phyloP scores from a whole-genome alignment of 1,140 invertebrate species.

The Anastatus disparis region DNA sequence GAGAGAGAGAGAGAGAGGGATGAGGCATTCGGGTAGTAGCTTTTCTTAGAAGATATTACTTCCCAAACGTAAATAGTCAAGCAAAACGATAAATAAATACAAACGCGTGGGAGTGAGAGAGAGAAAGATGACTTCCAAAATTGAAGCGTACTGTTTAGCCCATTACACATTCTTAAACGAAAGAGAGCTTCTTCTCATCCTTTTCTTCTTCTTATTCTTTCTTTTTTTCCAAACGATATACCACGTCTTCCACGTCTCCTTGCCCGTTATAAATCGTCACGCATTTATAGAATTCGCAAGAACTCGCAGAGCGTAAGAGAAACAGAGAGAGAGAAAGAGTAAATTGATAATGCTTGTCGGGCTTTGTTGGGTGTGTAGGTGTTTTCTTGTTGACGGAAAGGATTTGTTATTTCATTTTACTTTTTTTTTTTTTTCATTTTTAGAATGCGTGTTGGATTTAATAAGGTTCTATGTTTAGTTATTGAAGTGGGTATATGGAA shows the following conservation, averaged over 20 bases:
- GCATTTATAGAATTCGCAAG: slow-evolving; percentile 33
- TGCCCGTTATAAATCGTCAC: slow-evolving; percentile 18
- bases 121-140: slow-evolving; percentile 5
- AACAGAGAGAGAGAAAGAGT: no score
- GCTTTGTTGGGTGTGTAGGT: not conserved
- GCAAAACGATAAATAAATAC: slow-evolving; percentile 35
- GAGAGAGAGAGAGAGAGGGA: not conserved
- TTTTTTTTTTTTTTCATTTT: no score
- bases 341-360: slow-evolving; percentile 29
- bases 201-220: not conserved
- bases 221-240: not conserved
- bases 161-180: slow-evolving; percentile 44
- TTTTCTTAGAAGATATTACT: slow-evolving; percentile 36
- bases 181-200: not conserved
- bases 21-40: no score
- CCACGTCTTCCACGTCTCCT: not conserved
- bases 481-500: no score
- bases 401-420: no score
- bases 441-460: no score
- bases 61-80: slow-evolving; percentile 29
- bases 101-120: not conserved
- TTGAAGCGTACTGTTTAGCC: slow-evolving; percentile 29
- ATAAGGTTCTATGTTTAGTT: no score
- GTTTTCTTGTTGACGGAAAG: no score
- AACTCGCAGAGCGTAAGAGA: not conserved